Base-by-base conservation (phyloP, 2,888 invertebrate genomes). In the Holacanthella duospinosa region DNA sequence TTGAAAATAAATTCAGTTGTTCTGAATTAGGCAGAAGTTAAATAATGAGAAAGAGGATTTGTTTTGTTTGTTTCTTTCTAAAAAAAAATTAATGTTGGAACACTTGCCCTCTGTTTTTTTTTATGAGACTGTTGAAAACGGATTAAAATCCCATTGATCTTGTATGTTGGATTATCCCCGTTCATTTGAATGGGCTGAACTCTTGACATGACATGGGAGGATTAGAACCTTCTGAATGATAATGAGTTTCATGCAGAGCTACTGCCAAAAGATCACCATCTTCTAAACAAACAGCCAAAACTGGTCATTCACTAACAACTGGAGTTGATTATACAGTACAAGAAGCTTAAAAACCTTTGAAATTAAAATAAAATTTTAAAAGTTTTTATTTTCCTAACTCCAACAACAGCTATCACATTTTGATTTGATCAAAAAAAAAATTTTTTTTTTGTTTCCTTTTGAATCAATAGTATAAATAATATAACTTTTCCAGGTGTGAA, bases 61-160 rank as follows among this genome's bases (percentile, higher is more conserved):
- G n/a, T n/a, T n/a, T n/a, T n/a, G n/a, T n/a, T n/a, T n/a, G n/a
- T n/a, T n/a, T n/a, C n/a, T n/a, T n/a, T n/a, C n/a, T n/a, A n/a
- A 36, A 36, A 36, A 36, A 36, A 36, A 36, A 36, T 36, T 36
- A 36, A 36, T 16, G 16, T 36, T 36, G 36, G 16, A 36, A 36
- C 16, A 12, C 36, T 36, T 36, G 16, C 36, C 36, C 36, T 12
- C 9, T 16, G 36, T 36, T 36, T 36, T 6, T 36, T 36, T 36
- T 36, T 36, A 36, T 36, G 36, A 16, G 36, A 36, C 6, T 48
- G 19, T 21, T 48, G 12, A 21, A 21, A 16, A 21, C 4, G 48
- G 48, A 48, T 48, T 48, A 48, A 48, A 48, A 21, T 48, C 48
- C 48, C 48, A 48, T 48, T 48, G n/a, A n/a, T n/a, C n/a, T n/a